Evolutionary conservation across 2,888 invertebrate species (phyloP), one percentile per base, ranked within the genome.

Genomic region (Mamestra brassicae): DNA sequence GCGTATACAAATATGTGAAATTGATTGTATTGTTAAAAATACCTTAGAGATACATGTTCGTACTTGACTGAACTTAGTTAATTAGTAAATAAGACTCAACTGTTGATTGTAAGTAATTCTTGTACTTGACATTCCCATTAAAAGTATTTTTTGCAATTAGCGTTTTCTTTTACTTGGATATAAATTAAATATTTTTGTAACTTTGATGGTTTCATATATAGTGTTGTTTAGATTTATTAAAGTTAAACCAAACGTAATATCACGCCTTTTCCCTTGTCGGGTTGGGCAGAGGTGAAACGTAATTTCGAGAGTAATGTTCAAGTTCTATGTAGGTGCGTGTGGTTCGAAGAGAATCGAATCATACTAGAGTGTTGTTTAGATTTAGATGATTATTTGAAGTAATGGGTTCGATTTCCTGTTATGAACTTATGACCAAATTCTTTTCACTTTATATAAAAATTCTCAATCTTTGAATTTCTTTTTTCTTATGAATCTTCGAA

Each of bases 71-170:
- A 82, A 70, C 38, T 65, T 69, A 69, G 45, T 61, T 76, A 57
- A 61, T 61, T 79, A 78, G 52, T 80, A 34, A 55, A 7, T 78
- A 82, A 78, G 71, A 54, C 50, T 57, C 47, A 69, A 64, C 61
- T 81, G 42, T 68, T 68, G 15, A 65, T 69, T 60, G 34, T 50
- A 62, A 74, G 50, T 66, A 6, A 68, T 77, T 61, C 26, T 71
- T 74, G 68, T 71, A 68, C 80, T 80, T 83, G 57, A 83, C 84
- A 80, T 80, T 80, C 80, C 84, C 62, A 80, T 72, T 67, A 70
- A 75, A 71, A 62, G 26, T 54, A 79, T 67, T 70, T 62, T 77
- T 81, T 65, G 42, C 11, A 82, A 64, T 77, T 17, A 38, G 52
- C 36, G 50, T 76, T 77, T 78, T 55, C 36, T 61, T 77, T 47